Evolutionary conservation across 2,888 invertebrate genomes (phyloP), one percentile per base, ranked within the genome.

Genomic region (Leptothorax acervorum): DNA sequence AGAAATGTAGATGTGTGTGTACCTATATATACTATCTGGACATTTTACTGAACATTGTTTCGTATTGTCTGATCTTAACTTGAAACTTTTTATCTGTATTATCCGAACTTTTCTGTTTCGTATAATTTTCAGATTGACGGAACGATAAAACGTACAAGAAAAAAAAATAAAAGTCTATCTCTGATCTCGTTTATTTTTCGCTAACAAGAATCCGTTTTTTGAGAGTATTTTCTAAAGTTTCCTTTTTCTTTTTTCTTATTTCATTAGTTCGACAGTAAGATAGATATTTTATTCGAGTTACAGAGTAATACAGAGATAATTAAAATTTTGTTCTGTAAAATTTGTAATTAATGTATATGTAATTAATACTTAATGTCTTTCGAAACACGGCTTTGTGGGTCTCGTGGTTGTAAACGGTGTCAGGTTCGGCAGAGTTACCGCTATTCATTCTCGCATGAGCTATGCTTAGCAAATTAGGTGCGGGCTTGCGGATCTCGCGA

Each of bases 391-490:
- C 11, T 73, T 45, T 31, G 2, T 23, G n/a, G 11, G 28, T 39
- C 74, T 55, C 11, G 31, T 70, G 15, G 12, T 12, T 18, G 48
- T 28, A 23, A 79, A 53, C 3, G 78, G 45, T 57, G 18, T 60
- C 12, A 51, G 35, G 57, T 79, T 73, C 45, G 57, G 23, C 79
- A 79, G 48, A 81, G 45, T 79, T 73, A 73, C 35, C 74, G 73
- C 81, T 81, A 74, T 83, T 70, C 84, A 70, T 60, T 11, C 35
- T 53, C 15, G 66, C 48, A 53, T 63, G 23, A 55, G 55, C 66
- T 65, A 35, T 88, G 86, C 85, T 88, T 85, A 81, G 86, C 85
- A 88, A 90, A 90, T 90, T 90, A 91, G 86, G 81, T 84, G 86
- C 73, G 57, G 88, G 86, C 70, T 90, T 87, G 89, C 70, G 84